A percentile compares a stretch with the other conserved stretches of the same genome.
phyloP scores from a whole-genome alignment of 2,888 invertebrate species.

The Shargacucullia verbasci region DNA sequence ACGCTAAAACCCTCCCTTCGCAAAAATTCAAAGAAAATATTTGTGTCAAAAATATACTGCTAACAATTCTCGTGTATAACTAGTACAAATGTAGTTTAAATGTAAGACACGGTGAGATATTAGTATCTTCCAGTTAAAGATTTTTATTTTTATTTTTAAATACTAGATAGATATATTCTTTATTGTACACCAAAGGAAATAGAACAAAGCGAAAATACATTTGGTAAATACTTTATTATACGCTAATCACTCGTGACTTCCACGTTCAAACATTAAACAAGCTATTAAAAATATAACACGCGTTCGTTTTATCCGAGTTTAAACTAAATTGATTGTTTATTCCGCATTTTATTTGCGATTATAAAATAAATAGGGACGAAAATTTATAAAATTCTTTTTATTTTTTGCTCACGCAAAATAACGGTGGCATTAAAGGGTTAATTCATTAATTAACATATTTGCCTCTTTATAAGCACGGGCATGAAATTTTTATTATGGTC shows the following conservation, averaged over 20 bases:
- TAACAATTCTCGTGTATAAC: too few species aligned
- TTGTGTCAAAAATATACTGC: too few species aligned
- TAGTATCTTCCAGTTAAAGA: too few species aligned
- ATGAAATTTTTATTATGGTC: conserved; percentile 28
- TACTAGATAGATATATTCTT: too few species aligned
- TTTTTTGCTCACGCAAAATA: conserved; percentile 9
- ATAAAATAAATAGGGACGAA: conserved; percentile 19
- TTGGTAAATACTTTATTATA: not conserved
- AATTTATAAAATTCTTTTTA: conserved; percentile 4
- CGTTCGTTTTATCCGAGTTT: conserved; percentile 35
- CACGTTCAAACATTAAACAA: conserved; percentile 18
- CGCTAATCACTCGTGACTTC: conserved; percentile 18
- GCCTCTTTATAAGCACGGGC: conserved; percentile 15
- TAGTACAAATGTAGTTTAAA: too few species aligned
- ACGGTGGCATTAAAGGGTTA: conserved; percentile 34
- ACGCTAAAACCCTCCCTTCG: too few species aligned
- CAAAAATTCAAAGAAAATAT: too few species aligned
- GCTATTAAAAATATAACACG: conserved; percentile 56
- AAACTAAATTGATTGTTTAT: conserved; percentile 56
- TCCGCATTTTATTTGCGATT: conserved; percentile 40
- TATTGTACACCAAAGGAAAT: too few species aligned
- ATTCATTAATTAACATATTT: conserved; percentile 37
- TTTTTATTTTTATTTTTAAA: too few species aligned
- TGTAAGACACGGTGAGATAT: too few species aligned
- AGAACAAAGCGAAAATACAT: too few species aligned